Base-by-base conservation (phyloP, 2,113 vertebrate species). In the Cinclus cinclus region DNA sequence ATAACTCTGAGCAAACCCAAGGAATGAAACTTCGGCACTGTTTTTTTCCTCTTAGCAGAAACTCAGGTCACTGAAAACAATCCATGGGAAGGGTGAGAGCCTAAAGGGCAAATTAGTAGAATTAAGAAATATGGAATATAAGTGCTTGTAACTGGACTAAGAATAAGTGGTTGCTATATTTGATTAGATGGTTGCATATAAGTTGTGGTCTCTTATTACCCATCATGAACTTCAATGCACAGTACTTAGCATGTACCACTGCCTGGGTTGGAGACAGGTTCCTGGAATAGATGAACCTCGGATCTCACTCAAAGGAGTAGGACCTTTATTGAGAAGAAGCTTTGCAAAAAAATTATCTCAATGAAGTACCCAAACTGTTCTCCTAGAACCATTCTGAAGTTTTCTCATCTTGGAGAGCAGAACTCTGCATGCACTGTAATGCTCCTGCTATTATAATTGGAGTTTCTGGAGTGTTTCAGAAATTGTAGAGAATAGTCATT, bases 391-490 rank as follows among this genome's bases (percentile, higher is more conserved):
- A 35, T 67, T 87, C 71, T 39, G 53, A n/a, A 41, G 9, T n/a
- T 81, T 83, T 83, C 39, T 83, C 21, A 47, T 84, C n/a, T 67
- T 15, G 30, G 42, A 59, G 39, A 78, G n/a, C 24, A 70, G 35
- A 33, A 55, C 21, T 77, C n/a, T 74, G 71, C 67, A 77, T 28
- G 22, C 20, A 39, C 39, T 69, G 8, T 37, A 74, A 59, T 53
- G 25, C 7, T 80, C 31, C 37, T 80, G 67, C 22, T 83, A n/a
- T 89, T 77, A 49, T 39, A 83, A 83, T 59, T 62, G 80, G 71
- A 80, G 50, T 65, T 95, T 95, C 96, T 92, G 68, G 50, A 70
- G 33, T 65, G 59, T 70, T 83, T 89, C 77, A 70, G 76, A 78
- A 80, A 91, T 65, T 21, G 47, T 83, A 33, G 73, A 81, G 50